phyloP scores from a whole-genome alignment of 2,113 vertebrate genomes.

The Calcarius ornatus region DNA sequence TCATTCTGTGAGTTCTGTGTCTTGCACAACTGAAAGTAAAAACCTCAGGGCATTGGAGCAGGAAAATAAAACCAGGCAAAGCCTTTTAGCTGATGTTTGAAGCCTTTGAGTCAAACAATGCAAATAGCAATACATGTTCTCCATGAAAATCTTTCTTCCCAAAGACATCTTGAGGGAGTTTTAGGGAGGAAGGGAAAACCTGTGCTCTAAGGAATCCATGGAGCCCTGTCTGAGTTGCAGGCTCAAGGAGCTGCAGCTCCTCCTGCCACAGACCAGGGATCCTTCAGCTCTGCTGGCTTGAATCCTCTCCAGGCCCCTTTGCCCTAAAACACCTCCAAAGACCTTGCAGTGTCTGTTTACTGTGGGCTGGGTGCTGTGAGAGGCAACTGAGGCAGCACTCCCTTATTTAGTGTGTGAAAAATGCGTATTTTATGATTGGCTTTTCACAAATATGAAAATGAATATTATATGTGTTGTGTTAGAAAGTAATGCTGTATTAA shows the following conservation, averaged over 20 bases:
- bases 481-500: too few species aligned
- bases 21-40: neutral
- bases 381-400: neutral
- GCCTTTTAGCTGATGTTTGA: neutral
- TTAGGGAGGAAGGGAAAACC: neutral
- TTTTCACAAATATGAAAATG: too few species aligned
- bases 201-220: rapidly evolving
- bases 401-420: neutral
- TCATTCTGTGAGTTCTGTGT: neutral
- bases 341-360: rapidly evolving
- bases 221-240: neutral
- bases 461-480: too few species aligned
- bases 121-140: neutral
- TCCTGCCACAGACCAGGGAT: neutral
- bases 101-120: neutral
- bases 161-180: neutral
- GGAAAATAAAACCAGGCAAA: neutral
- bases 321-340: neutral
- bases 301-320: neutral
- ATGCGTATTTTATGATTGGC: too few species aligned
- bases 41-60: neutral
- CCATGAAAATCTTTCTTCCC: neutral
- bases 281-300: rapidly evolving
- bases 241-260: neutral
- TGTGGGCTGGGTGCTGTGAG: neutral